These are phyloP conservation scores for Mico argentatus DNA, from an alignment of 2,797 vertebrate genomes.

Conservation along the genomic window DNA sequence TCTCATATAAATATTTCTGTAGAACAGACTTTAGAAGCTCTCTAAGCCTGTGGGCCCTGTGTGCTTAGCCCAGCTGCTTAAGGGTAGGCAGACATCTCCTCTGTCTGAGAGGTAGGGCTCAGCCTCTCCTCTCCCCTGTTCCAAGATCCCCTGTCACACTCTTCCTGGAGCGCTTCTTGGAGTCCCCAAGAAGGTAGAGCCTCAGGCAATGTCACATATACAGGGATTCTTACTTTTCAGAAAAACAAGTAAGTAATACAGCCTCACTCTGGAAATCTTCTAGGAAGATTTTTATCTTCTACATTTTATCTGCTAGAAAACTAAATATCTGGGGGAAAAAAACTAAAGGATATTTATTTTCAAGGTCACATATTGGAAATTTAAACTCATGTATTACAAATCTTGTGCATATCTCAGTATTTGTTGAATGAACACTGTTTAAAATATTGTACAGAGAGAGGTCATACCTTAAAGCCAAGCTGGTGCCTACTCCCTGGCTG, in stretches of 20 bases:
- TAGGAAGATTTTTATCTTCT: background rate
- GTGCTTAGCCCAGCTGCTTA: too few species aligned
- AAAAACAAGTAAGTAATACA: background rate
- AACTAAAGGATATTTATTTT: background rate
- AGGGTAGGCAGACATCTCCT: accelerated
- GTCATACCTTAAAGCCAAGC: background rate
- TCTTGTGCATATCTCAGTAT: background rate
- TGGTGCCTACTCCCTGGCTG: background rate
- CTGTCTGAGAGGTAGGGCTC: background rate
- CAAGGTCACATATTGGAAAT: background rate
- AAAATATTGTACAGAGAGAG: background rate
- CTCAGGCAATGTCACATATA: background rate
- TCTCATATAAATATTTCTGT: background rate
- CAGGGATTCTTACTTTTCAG: background rate
- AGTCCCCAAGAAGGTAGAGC: background rate
- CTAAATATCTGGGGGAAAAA: background rate
- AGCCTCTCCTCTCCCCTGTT: background rate
- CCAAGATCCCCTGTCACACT: background rate
- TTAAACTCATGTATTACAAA: background rate
- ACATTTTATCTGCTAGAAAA: background rate
- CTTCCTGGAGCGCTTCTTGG: background rate
- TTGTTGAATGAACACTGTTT: background rate
- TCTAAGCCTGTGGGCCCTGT: accelerated
- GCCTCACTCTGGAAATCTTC: background rate
- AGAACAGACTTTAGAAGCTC: background rate